Conservation (phyloP, 2,797 vertebrate genomes). For the Aeoliscus strigatus region DNA sequence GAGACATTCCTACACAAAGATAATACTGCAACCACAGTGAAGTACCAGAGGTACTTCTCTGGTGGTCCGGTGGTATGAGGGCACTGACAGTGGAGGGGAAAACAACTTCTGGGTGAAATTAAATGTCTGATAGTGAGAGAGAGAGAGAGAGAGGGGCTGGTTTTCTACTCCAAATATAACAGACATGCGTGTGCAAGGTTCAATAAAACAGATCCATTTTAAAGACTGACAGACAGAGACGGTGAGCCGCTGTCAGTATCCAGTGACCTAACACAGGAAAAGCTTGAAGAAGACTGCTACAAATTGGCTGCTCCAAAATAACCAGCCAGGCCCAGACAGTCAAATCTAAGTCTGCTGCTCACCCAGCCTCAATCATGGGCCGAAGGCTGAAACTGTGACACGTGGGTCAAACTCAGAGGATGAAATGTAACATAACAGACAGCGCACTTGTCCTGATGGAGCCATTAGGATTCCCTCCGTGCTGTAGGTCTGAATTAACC, state of each 20-base stretch:
- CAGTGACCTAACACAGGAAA: constrained; percentile 21
- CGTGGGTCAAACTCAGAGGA: constrained; percentile 18
- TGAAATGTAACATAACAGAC: constrained; percentile 27
- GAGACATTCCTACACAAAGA: constrained; percentile 27
- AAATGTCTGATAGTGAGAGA: constrained; percentile 52
- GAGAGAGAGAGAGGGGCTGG: constrained; percentile 18
- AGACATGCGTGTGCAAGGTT: constrained; percentile 25
- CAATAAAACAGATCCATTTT: constrained; percentile 24
- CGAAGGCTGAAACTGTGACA: constrained; percentile 15
- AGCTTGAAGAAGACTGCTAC: constrained; percentile 17
- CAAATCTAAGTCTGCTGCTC: constrained; percentile 17
- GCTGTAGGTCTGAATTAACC: constrained; percentile 60
- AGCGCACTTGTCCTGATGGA: constrained; percentile 48
- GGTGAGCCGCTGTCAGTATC: constrained; percentile 24
- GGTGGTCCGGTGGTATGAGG: constrained; percentile 53
- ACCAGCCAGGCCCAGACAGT: constrained; percentile 7
- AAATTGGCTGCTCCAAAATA: constrained; percentile 16
- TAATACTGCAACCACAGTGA: constrained; percentile 35
- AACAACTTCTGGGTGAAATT: constrained; percentile 48
- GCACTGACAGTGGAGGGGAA: constrained; percentile 51
- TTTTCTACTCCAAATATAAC: constrained; percentile 55
- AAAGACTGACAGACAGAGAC: constrained; percentile 31
- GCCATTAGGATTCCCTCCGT: constrained; percentile 48
- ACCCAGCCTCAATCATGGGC: constrained; percentile 7
- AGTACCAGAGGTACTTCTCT: constrained; percentile 54